A percentile compares a stretch with the other conserved stretches of the same genome.
Evolutionary conservation across 2,113 vertebrate species (phyloP).

Genomic region (Physeter macrocephalus): DNA sequence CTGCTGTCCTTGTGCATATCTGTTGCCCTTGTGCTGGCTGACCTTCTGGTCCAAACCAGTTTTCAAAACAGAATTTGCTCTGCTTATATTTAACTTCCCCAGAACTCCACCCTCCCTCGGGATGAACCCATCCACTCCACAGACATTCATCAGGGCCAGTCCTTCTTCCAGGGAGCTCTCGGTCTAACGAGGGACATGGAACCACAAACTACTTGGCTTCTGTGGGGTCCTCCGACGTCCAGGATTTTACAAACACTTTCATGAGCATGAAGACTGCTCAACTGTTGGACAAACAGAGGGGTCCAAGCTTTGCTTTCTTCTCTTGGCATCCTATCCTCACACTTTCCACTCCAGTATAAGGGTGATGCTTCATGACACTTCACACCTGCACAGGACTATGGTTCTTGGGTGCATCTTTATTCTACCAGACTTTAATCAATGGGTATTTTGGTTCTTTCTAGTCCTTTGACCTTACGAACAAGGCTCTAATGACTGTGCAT

Average conservation of each 20-base stretch:
- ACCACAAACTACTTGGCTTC: background rate
- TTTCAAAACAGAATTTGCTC: background rate
- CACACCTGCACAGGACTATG: background rate
- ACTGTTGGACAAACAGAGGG: background rate
- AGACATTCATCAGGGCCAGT: too few relatives aligned
- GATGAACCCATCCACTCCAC: background rate
- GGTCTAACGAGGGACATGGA: background rate
- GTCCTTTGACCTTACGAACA: background rate
- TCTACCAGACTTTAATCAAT: background rate
- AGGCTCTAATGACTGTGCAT: background rate
- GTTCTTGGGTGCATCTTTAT: background rate
- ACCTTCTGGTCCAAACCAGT: background rate
- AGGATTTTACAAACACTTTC: background rate
- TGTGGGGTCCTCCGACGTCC: background rate
- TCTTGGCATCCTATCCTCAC: background rate
- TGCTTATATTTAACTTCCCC: background rate
- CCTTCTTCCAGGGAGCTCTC: too few relatives aligned
- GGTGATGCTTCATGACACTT: background rate
- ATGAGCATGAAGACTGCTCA: background rate
- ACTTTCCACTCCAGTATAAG: background rate
- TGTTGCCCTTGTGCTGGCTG: rapidly evolving
- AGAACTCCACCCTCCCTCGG: background rate
- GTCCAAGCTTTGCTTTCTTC: background rate
- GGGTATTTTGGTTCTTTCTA: background rate
- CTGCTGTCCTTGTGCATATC: background rate